Percentiles rank a stretch among this genome's conserved stretches.
phyloP scores from a whole-genome alignment of 2,888 invertebrate species.

The Polymixis flavicincta region DNA sequence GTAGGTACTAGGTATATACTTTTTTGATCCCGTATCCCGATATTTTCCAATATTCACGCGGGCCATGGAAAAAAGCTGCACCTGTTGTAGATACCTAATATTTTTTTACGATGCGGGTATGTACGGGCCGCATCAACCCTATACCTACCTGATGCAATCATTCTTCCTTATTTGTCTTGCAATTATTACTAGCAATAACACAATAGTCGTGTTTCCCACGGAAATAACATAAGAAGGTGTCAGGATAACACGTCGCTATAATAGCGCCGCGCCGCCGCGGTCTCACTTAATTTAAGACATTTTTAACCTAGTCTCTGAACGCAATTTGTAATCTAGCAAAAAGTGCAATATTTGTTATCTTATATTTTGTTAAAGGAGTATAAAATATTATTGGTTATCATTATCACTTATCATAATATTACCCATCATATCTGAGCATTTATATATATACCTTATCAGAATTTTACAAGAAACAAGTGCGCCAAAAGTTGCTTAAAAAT shows the following conservation, averaged over 20 bases:
- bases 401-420: constrained; percentile 2
- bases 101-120: too few species aligned
- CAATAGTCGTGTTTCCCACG: neutral
- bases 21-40: too few species aligned
- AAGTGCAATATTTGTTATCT: neutral
- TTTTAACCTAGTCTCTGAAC: neutral
- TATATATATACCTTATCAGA: neutral
- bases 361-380: neutral
- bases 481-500: constrained; percentile 12
- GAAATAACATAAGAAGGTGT: neutral
- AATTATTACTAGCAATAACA: neutral
- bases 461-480: neutral
- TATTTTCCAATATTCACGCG: too few species aligned
- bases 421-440: constrained; percentile 6
- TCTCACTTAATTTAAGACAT: neutral
- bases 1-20: too few species aligned
- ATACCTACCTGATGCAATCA: neutral
- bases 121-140: too few species aligned
- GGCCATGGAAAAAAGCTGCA: too few species aligned
- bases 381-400: constrained; percentile 25
- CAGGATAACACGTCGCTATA: neutral
- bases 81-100: too few species aligned
- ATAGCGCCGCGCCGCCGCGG: too few species aligned
- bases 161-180: neutral
- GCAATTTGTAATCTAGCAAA: neutral